Evolutionary conservation across 2,888 invertebrate species (phyloP).

Genomic region (Agrypnus murinus): DNA sequence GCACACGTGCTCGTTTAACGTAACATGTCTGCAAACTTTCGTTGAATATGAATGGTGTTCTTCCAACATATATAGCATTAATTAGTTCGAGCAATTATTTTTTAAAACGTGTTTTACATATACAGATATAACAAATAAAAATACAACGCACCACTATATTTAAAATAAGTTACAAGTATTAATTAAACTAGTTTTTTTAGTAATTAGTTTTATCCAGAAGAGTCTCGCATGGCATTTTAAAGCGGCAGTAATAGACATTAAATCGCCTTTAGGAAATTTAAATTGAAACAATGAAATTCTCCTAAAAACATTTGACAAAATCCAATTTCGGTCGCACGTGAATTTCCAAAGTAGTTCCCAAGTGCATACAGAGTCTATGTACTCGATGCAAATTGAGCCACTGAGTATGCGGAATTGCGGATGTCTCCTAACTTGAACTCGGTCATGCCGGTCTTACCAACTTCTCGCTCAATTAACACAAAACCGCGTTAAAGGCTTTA

Average conservation of each 20-base stretch:
- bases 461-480: slow-evolving; percentile 50
- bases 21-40: slow-evolving; percentile 34
- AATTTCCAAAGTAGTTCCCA: slow-evolving; percentile 37
- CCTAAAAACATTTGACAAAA: slow-evolving; percentile 12
- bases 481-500: slow-evolving; percentile 43
- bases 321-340: slow-evolving; percentile 38
- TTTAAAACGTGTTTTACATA: slow-evolving; percentile 27
- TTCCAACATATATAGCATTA: slow-evolving; percentile 42
- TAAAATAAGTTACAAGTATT: no score
- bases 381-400: slow-evolving; percentile 46
- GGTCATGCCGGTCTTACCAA: slow-evolving; percentile 48
- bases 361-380: slow-evolving; percentile 44
- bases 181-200: no score
- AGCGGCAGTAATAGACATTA: no score
- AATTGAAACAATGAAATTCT: not conserved
- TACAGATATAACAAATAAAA: no score
- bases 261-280: not conserved
- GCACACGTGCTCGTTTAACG: slow-evolving; percentile 33
- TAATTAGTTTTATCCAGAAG: no score
- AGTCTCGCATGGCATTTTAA: no score
- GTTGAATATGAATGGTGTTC: slow-evolving; percentile 20
- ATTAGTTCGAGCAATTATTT: slow-evolving; percentile 45
- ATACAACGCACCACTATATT: no score
- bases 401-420: slow-evolving; percentile 38
- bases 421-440: slow-evolving; percentile 45